A percentile compares a stretch with the other conserved stretches of the same genome.
These are phyloP conservation scores for Bombus pyrosoma DNA, from an alignment of 1,140 invertebrate species.

Conservation along the genomic window DNA sequence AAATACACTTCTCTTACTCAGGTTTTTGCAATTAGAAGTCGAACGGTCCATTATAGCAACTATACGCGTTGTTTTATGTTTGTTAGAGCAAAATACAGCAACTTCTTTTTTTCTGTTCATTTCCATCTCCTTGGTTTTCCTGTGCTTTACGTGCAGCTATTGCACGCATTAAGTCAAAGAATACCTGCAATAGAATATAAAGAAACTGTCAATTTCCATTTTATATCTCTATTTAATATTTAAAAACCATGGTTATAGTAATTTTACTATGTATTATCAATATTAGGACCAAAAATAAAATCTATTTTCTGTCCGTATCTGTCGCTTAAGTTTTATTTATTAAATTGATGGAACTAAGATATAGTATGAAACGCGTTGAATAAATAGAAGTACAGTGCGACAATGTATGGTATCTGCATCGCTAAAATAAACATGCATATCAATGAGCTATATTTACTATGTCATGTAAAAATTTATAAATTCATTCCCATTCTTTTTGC, in stretches of 20 bases:
- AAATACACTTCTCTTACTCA: conserved; percentile 65
- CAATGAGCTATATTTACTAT: conserved; percentile 19
- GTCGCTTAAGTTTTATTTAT: background rate
- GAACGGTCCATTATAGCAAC: conserved; percentile 53
- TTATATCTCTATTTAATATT: background rate
- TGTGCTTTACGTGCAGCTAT: conserved; percentile 97
- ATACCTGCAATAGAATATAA: conserved; percentile 88
- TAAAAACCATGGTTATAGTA: background rate
- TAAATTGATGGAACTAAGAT: background rate
- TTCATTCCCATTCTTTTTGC: background rate
- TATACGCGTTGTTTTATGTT: conserved; percentile 61
- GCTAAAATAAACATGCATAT: conserved; percentile 28
- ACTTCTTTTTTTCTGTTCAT: conserved; percentile 93
- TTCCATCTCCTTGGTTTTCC: conserved; percentile 94
- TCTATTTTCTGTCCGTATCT: background rate
- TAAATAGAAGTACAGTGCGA: background rate
- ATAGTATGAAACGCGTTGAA: background rate
- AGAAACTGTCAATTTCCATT: conserved; percentile 37
- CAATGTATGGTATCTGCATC: background rate
- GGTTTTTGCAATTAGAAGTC: conserved; percentile 58
- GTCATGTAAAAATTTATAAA: background rate
- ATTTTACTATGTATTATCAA: background rate
- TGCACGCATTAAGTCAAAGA: conserved; percentile 98
- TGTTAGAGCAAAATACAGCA: conserved; percentile 91
- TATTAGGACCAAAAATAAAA: conserved; percentile 3